Base-by-base conservation (phyloP, 2,797 vertebrate species). In the Malurus splendens region DNA sequence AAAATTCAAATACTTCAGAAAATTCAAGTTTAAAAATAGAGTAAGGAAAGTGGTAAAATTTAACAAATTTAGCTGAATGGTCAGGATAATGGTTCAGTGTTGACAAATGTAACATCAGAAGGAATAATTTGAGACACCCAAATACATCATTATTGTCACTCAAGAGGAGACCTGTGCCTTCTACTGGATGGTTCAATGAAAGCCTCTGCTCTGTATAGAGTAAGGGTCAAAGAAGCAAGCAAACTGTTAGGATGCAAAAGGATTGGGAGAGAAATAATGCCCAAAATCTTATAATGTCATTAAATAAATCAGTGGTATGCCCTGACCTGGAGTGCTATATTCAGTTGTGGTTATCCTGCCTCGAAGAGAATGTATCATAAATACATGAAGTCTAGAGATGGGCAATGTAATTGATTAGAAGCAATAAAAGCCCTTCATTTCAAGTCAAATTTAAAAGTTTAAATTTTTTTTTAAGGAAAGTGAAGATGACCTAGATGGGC, bases 261-360 rank as follows among this genome's bases (percentile, higher is more conserved):
- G 10, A 56, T 13, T 70, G 59, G 41, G 56, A 86, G 41, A 82
- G 42, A 93, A 94, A 85, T 45, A 80, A 65, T 87, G 56, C 79
- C 55, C 61, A 85, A 95, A 93, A 87, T 77, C 51, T 77, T 82
- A 56, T 39, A 65, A 75, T 73, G 39, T 86, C 32, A 91, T 93
- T 91, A 94, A 87, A 85, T 62, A 92, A 80, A 92, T 66, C 70
- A 81, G 55, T 68, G 48, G 14, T 68, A 54, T 90, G 66, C 47
- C 62, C 79, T 93, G 85, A 92, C 73, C 66, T 62, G n/a, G 23
- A 62, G 33, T 75, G 68, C 41, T 87, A 27, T 39, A 55, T 74
- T 87, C 39, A 64, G 50, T 82, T 93, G 61, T 77, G 62, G 87
- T 70, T 93, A 66, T 59, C 62, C 22, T 75, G 22, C 56, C 55